Evolutionary conservation across 2,113 vertebrate species (phyloP).

Genomic region (Ochotona curzoniae): DNA sequence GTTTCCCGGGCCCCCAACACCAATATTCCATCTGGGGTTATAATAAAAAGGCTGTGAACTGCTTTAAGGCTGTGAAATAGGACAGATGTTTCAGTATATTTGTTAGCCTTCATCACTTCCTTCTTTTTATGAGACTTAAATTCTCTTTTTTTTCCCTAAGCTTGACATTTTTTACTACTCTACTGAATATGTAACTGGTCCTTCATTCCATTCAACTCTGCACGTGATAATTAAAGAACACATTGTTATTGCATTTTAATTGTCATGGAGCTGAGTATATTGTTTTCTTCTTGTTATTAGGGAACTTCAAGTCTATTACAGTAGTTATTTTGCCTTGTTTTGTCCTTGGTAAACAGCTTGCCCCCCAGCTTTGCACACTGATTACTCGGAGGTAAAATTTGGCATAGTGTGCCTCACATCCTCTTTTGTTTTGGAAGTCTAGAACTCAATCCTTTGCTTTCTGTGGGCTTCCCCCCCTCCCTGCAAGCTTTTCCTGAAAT

Average conservation of each 20-base stretch:
- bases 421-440: slow-evolving; percentile 38
- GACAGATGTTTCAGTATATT: slow-evolving; percentile 24
- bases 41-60: neutral
- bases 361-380: slow-evolving; percentile 7
- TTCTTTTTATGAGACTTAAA: slow-evolving; percentile 58
- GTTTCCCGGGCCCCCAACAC: neutral
- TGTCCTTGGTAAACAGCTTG: neutral
- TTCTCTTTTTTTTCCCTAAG: slow-evolving; percentile 60
- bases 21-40: neutral
- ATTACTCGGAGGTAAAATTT: slow-evolving; percentile 35
- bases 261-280: slow-evolving; percentile 11
- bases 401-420: neutral
- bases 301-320: neutral
- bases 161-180: neutral
- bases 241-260: slow-evolving; percentile 31
- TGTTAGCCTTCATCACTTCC: slow-evolving; percentile 47
- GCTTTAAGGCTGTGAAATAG: slow-evolving; percentile 22
- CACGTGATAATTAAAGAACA: neutral
- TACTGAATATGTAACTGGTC: neutral
- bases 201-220: neutral
- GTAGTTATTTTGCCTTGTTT: slow-evolving; percentile 45
- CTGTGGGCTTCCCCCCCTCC: neutral
- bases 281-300: slow-evolving; percentile 39
- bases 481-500: slow-evolving; percentile 52
- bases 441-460: slow-evolving; percentile 36